These are phyloP conservation scores for Morone chrysops DNA, from an alignment of 2,113 vertebrate genomes.

Conservation along the genomic window DNA sequence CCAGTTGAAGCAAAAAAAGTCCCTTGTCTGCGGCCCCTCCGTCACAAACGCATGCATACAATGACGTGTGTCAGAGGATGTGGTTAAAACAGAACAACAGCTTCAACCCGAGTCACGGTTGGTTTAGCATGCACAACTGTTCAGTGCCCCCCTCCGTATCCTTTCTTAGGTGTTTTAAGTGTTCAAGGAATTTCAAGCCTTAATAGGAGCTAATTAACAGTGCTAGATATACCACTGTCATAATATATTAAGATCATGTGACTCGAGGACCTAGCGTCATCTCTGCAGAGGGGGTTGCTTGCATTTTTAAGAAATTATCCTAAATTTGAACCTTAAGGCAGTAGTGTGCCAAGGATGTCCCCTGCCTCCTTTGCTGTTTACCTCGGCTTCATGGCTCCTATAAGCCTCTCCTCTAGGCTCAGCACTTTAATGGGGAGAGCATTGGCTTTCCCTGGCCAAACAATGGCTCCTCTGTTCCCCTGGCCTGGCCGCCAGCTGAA, in stretches of 20 bases:
- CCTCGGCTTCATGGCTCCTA: slow-evolving; percentile 43
- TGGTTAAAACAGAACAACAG: slow-evolving; percentile 70
- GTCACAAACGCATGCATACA: slow-evolving; percentile 38
- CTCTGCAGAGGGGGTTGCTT: slow-evolving; percentile 4
- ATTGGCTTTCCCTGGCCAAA: slow-evolving; percentile 77
- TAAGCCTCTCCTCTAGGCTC: slow-evolving; percentile 58
- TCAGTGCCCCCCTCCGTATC: slow-evolving; percentile 41
- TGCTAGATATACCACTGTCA: slow-evolving; percentile 53
- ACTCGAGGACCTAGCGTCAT: background rate
- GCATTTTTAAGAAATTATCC: slow-evolving; percentile 12
- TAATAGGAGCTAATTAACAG: slow-evolving; percentile 49
- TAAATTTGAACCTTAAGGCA: slow-evolving; percentile 31
- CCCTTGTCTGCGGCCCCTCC: slow-evolving; percentile 43
- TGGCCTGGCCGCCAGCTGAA: slow-evolving; percentile 76
- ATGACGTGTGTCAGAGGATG: slow-evolving; percentile 66
- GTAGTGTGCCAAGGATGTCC: slow-evolving; percentile 45
- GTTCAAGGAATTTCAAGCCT: slow-evolving; percentile 29
- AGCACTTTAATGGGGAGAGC: slow-evolving; percentile 79
- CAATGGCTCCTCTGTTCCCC: slow-evolving; percentile 85
- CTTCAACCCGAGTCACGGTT: slow-evolving; percentile 44
- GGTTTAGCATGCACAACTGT: slow-evolving; percentile 51
- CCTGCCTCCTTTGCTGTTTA: slow-evolving; percentile 45
- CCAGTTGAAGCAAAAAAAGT: slow-evolving; percentile 63
- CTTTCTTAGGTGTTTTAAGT: slow-evolving; percentile 51
- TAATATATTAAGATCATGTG: slow-evolving; percentile 51